Evolutionary conservation across 2,888 invertebrate genomes (phyloP), one percentile per base, ranked within the genome.

Genomic region (Sepiola atlantica): DNA sequence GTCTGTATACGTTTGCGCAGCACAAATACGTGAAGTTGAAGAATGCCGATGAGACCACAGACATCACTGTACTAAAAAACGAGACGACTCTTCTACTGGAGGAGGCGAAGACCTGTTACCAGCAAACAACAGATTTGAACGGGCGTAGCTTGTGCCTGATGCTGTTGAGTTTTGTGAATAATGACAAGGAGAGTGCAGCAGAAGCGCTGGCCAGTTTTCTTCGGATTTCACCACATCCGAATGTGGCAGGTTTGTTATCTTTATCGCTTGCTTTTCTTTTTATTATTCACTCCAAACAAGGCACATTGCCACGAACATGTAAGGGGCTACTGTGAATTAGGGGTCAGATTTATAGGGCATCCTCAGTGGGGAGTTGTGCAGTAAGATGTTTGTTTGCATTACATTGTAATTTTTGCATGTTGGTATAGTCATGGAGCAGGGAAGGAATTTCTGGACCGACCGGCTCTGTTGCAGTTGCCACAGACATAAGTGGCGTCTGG

Each of bases 1-100:
- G 95, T 92, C 95, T 96, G 35, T 94, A 96, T 18, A 94, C 95
- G 0, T 93, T 95, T 32, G 95, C 95, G 12, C 77, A 77, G 77
- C 16, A 32, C 55, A 90, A 45, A 61, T 54, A 61, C 54, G 90
- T 54, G 94, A 28, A n/a, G n/a, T 77, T 32, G 16, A 77, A 32
- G 77, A 28, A 92, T 3, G 2, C n/a, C 6, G 92, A 92, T 45
- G n/a, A 54, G 28, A 18, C 14, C 10, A 14, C 16, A n/a, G 54
- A 92, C 35, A 28, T 28, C 14, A 20, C 92, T 35, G 92, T 0
- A 35, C 3, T 28, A 24, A 24, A 35, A 54, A 16, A 92, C 1
- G 35, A 55, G 24, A 92, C 14, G 6, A 54, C 21, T n/a, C 14
- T 24, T 55, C 35, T 54, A 24, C 92, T 92, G 1, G 28, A 55